Evolutionary conservation across 2,888 invertebrate genomes (phyloP).

Genomic region (Mongoloraphidia duomilia): DNA sequence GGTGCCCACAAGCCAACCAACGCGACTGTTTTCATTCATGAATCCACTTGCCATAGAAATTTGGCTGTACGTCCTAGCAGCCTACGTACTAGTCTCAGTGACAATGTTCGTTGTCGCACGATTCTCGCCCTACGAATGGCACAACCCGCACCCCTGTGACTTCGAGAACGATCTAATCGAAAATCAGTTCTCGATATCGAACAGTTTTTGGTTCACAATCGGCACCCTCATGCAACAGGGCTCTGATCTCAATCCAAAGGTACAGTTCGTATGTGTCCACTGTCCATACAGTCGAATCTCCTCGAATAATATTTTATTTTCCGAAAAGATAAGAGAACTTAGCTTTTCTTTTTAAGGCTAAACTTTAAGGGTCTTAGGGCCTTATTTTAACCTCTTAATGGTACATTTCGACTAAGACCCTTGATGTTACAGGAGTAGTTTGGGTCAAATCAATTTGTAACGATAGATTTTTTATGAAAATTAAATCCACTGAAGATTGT

Average conservation of each 20-base stretch:
- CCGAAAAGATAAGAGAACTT: background rate
- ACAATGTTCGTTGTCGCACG: slow-evolving; percentile 69
- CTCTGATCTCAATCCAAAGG: slow-evolving; percentile 64
- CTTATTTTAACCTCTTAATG: no score
- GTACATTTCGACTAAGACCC: no score
- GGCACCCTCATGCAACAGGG: slow-evolving; percentile 84
- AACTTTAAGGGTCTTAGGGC: no score
- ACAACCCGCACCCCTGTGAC: slow-evolving; percentile 56
- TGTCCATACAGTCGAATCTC: slow-evolving; percentile 1
- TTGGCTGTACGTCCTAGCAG: slow-evolving; percentile 70
- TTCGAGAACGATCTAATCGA: slow-evolving; percentile 44
- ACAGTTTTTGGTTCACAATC: slow-evolving; percentile 79
- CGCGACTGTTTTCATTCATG: slow-evolving; percentile 70
- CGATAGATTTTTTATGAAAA: no score
- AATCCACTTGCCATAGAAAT: slow-evolving; percentile 75
- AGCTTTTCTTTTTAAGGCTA: no score
- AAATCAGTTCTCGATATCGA: slow-evolving; percentile 70
- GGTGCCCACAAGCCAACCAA: slow-evolving; percentile 57
- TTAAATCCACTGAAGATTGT: no score
- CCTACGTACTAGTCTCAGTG: slow-evolving; percentile 63
- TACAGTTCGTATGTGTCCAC: slow-evolving; percentile 20
- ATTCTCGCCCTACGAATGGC: slow-evolving; percentile 71
- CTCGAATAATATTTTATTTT: background rate
- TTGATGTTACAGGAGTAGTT: no score
- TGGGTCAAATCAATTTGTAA: no score